Evolutionary conservation across 2,797 vertebrate species (phyloP).

Genomic region (Anniella stebbinsi): DNA sequence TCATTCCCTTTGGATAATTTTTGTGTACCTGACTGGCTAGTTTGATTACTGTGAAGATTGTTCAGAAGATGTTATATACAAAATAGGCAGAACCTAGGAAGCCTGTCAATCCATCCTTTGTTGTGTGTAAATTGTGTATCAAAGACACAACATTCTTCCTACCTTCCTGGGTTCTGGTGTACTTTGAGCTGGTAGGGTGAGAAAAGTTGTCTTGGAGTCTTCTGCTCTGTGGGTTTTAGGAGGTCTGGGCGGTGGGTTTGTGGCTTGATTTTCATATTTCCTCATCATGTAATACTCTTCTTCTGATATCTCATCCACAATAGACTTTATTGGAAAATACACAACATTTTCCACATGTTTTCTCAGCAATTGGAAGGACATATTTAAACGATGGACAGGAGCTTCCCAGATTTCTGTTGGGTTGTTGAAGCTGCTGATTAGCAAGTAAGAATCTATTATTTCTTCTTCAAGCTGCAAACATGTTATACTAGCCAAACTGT

Average conservation of each 20-base stretch:
- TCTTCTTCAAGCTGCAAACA: conserved; percentile 85
- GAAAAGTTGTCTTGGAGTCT: conserved; percentile 49
- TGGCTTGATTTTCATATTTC: conserved; percentile 80
- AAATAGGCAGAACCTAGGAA: no score
- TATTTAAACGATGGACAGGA: conserved; percentile 78
- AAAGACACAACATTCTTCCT: conserved; percentile 57
- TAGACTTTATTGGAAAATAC: conserved; percentile 57
- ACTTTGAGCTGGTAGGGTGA: conserved; percentile 41
- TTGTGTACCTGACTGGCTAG: no score
- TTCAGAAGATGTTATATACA: no score
- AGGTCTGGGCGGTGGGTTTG: conserved; percentile 85
- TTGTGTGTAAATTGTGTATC: background rate
- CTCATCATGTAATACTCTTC: conserved; percentile 86
- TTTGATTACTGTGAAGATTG: no score
- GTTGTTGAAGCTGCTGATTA: conserved; percentile 78
- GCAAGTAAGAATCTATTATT: conserved; percentile 85
- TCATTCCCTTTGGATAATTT: no score
- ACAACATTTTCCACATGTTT: conserved; percentile 38
- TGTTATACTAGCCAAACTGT: conserved; percentile 81
- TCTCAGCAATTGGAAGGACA: conserved; percentile 79
- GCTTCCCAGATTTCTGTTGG: conserved; percentile 83
- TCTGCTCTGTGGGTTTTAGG: conserved; percentile 81
- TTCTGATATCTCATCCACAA: conserved; percentile 84
- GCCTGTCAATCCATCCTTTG: no score
- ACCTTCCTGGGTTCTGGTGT: conserved; percentile 76